Conservation (phyloP, 2,797 vertebrate species). For the Characodon lateralis region DNA sequence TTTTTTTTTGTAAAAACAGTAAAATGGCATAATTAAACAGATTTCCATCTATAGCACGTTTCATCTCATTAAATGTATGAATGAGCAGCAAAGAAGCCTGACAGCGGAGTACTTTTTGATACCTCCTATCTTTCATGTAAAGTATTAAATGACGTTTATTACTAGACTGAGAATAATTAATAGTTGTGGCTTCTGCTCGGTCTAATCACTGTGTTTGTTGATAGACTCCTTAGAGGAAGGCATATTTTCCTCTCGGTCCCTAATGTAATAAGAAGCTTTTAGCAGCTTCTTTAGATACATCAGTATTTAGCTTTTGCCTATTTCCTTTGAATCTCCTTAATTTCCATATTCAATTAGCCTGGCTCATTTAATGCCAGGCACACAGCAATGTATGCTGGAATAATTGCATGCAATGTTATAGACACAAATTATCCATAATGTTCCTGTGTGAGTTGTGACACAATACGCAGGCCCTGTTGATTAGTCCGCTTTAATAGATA, state of each 20-base stretch:
- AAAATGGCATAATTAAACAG: slow-evolving; percentile 19
- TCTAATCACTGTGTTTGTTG: slow-evolving; percentile 71
- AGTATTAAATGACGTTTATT: slow-evolving; percentile 35
- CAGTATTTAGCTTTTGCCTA: slow-evolving; percentile 67
- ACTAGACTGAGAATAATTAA: slow-evolving; percentile 45
- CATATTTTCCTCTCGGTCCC: slow-evolving; percentile 55
- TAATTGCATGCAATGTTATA: slow-evolving; percentile 73
- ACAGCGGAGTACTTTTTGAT: slow-evolving; percentile 33
- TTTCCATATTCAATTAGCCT: slow-evolving; percentile 83
- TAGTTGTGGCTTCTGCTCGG: slow-evolving; percentile 44
- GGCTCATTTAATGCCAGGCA: slow-evolving; percentile 78
- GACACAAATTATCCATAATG: slow-evolving; percentile 73
- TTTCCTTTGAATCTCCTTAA: slow-evolving; percentile 77
- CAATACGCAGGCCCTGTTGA: slow-evolving; percentile 71
- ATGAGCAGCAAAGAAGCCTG: slow-evolving; percentile 18
- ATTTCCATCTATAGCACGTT: slow-evolving; percentile 9
- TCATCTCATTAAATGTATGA: slow-evolving; percentile 33
- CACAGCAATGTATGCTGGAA: slow-evolving; percentile 75
- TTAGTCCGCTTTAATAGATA: slow-evolving; percentile 72
- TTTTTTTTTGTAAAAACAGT: slow-evolving; percentile 11
- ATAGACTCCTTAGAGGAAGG: slow-evolving; percentile 68
- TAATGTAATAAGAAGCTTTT: slow-evolving; percentile 77
- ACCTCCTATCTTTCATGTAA: slow-evolving; percentile 34
- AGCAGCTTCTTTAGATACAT: slow-evolving; percentile 77
- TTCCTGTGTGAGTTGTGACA: slow-evolving; percentile 71